phyloP scores from a whole-genome alignment of 2,113 vertebrate species.

The Engystomops pustulosus region DNA sequence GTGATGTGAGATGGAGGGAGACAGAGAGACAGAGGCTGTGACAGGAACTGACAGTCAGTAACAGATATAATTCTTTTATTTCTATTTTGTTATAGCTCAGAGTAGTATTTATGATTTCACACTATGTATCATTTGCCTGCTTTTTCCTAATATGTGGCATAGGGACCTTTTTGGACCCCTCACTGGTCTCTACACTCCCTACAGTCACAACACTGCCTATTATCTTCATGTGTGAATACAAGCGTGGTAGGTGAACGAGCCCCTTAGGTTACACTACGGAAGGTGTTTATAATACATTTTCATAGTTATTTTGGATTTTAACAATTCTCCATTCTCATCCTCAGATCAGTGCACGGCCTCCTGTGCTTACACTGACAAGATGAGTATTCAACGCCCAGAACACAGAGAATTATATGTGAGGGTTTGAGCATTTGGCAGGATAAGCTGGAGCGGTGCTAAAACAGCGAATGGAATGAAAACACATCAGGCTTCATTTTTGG shows the following conservation, averaged over 20 bases:
- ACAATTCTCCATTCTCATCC: not conserved
- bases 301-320: not conserved
- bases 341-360: not conserved
- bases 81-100: too few species aligned
- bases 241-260: not conserved
- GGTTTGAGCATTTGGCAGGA: conserved; percentile 27
- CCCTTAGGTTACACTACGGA: not conserved
- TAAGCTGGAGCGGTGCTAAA: not conserved
- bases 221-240: not conserved
- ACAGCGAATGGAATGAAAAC: conserved; percentile 28
- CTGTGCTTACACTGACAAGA: not conserved
- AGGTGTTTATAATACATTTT: not conserved
- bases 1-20: too few species aligned
- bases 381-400: conserved; percentile 25
- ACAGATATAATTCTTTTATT: too few species aligned
- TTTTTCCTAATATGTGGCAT: too few species aligned
- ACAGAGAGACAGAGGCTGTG: too few species aligned
- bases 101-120: too few species aligned
- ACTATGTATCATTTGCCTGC: too few species aligned
- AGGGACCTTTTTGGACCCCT: too few species aligned
- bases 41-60: too few species aligned
- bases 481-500: conserved; percentile 1
- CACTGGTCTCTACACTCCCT: too few species aligned
- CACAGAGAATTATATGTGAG: not conserved
- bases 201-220: not conserved